These are phyloP conservation scores for Venustoraphidia nigricollis DNA, from an alignment of 2,888 invertebrate species.

Conservation along the genomic window DNA sequence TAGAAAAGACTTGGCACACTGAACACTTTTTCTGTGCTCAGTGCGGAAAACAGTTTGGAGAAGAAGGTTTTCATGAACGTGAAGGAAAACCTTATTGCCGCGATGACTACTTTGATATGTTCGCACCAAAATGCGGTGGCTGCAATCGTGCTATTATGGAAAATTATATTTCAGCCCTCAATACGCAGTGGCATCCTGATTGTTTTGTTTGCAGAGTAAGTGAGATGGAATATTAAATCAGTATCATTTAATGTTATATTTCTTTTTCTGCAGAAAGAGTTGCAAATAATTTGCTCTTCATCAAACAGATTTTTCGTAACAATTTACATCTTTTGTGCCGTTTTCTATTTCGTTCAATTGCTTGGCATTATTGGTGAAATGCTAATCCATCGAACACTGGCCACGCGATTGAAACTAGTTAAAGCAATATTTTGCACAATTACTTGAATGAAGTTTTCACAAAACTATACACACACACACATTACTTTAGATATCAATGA, in stretches of 20 bases:
- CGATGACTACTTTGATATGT: conserved; percentile 93
- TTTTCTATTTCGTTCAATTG: neutral
- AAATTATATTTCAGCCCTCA: conserved; percentile 94
- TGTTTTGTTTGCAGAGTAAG: conserved; percentile 98
- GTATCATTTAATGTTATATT: neutral
- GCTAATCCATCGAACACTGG: too few species aligned
- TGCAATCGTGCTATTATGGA: conserved; percentile 93
- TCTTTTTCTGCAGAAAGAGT: neutral
- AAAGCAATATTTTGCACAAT: too few species aligned
- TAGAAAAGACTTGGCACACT: conserved; percentile 97
- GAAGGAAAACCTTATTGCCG: conserved; percentile 94
- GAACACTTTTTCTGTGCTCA: conserved; percentile 98
- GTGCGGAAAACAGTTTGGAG: conserved; percentile 93
- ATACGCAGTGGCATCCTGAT: conserved; percentile 96
- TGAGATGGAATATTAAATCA: conserved; percentile 11
- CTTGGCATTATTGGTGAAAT: too few species aligned
- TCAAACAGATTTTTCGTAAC: too few species aligned
- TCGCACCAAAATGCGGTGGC: conserved; percentile 95
- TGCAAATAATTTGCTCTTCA: too few species aligned
- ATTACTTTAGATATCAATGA: too few species aligned
- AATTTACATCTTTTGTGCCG: neutral
- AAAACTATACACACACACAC: too few species aligned
- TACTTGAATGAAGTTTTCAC: too few species aligned
- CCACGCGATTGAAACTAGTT: too few species aligned
- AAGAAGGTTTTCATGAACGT: conserved; percentile 94